Base-by-base conservation (phyloP, 1,140 invertebrate species). In the Thalassaphorura encarpata region DNA sequence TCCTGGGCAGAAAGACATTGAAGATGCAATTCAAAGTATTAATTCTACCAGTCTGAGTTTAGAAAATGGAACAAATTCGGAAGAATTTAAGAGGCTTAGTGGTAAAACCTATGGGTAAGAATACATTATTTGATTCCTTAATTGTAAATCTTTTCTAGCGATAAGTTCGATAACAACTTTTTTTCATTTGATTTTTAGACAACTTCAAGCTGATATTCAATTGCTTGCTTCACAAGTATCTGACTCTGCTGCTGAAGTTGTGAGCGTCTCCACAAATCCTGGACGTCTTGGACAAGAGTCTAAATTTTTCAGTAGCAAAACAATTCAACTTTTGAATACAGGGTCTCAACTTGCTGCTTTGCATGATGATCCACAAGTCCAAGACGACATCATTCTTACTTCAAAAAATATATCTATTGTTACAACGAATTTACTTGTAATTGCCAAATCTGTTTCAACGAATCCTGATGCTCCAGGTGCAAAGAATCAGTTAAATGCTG, bases 391-490 rank as follows among this genome's bases (percentile, higher is more conserved):
- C 75, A 82, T 95, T 0, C 79, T 83, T 24, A 87, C 87, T 0
- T 75, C 97, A 61, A 87, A 87, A 67, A 88, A 83, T 58, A 85
- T 97, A 1, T 89, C 89, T 0, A 83, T 85, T 42, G 85, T 83
- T 29, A 96, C 91, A 0, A 85, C 87, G 45, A 90, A 90, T 61
- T 76, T 97, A 3, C 73, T 97, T 0, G 79, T 82, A 0, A 85
- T 89, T 3, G 89, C 88, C 6, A 95, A 94, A 75, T 84, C 83
- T 2, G 83, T 94, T 43, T 86, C 89, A 31, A 83, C 84, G 48
- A 90, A 97, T 75, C 84, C 91, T 1, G 81, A 81, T 51, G 83
- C 91, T 42, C 89, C 90, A 0, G 94, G 94, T 69, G 82, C 85
- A 0, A 91, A 89, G 71, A 96, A 92, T 74, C 82, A 91, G 55